These are phyloP conservation scores for Drosophila vallismaia DNA, from an alignment of 2,888 invertebrate species.

Conservation along the genomic window DNA sequence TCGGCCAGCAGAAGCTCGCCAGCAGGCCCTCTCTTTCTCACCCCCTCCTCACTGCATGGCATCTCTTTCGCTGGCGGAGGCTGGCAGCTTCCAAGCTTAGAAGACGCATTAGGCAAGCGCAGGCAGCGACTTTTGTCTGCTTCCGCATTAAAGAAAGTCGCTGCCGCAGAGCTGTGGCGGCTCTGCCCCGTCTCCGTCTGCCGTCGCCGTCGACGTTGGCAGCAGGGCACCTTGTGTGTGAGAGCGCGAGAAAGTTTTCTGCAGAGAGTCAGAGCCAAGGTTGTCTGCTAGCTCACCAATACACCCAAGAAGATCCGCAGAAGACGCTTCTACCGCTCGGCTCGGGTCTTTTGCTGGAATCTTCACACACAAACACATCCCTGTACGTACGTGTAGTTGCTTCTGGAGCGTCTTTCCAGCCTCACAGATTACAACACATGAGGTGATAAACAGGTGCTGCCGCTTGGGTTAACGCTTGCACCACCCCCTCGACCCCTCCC, in stretches of 20 bases:
- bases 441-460: constrained; percentile 74
- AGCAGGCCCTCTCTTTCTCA: constrained; percentile 5
- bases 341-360: constrained; percentile 40
- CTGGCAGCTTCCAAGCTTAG: constrained; percentile 45
- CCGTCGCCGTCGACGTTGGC: constrained; percentile 26
- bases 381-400: constrained; percentile 29
- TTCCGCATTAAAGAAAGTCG: constrained; percentile 74
- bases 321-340: constrained; percentile 28
- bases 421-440: constrained; percentile 73
- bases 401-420: constrained; percentile 35
- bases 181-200: constrained; percentile 37
- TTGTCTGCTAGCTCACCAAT: constrained; percentile 54
- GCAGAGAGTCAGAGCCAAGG: constrained; percentile 58
- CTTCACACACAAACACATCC: constrained; percentile 6
- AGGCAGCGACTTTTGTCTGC: constrained; percentile 61
- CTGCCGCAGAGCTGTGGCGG: constrained; percentile 26
- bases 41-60: constrained; percentile 3
- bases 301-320: constrained; percentile 22
- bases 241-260: constrained; percentile 67
- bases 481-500: constrained; percentile 4
- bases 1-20: neutral
- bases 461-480: constrained; percentile 21
- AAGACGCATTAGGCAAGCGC: constrained; percentile 57
- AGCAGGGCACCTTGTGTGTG: constrained; percentile 47
- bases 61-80: constrained; percentile 11